Base-by-base conservation (phyloP, 37 sponge, comb jelly and placozoan genomes). In the Diacarnus erythraeanus region DNA sequence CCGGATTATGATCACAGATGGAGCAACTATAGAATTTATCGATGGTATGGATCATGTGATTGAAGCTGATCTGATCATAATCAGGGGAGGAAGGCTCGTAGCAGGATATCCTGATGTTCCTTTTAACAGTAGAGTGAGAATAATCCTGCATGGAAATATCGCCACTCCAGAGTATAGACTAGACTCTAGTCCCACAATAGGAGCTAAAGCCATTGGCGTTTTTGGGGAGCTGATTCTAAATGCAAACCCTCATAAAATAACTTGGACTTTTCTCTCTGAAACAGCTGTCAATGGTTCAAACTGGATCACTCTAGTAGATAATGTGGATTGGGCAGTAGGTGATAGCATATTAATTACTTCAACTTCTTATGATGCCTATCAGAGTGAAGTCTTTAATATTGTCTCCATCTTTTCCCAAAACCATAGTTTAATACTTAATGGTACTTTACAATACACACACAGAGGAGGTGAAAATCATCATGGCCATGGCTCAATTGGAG, bases 281-380 rank as follows among this genome's bases (percentile, higher is more conserved):
- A 59, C 81, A 10, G 88, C 64, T 0, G 23, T 33, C 20, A 59
- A 63, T 22, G 78, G 85, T 23, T 31, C 10, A 3, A 6, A 31
- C 15, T 30, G 33, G 34, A 31, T 20, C 66, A 5, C 27, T 2
- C 9, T 20, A 2, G 34, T 30, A 15, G 73, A 67, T 40, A 76
- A 25, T 23, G 25, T 22, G 20, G 86, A 87, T 42, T 90, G 94
- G 91, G 31, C 77, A 35, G 64, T 65, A 15, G 88, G 88, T 23
- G 88, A 89, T 22, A 72, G 81, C 64, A 94, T 97, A 60, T 84
- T 94, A 5, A 87, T 97, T 33, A 88, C 91, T 15, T 87, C 95
- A 33, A 92, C 97, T 23, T 84, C 90, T 15, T 42, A 26, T 22
- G 42, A 71, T 71, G 71, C 42, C 1, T 42, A 71, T 36, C 42